These are phyloP conservation scores for Notoglanidium macrostoma DNA, from an alignment of 2,797 vertebrate species.

Conservation along the genomic window DNA sequence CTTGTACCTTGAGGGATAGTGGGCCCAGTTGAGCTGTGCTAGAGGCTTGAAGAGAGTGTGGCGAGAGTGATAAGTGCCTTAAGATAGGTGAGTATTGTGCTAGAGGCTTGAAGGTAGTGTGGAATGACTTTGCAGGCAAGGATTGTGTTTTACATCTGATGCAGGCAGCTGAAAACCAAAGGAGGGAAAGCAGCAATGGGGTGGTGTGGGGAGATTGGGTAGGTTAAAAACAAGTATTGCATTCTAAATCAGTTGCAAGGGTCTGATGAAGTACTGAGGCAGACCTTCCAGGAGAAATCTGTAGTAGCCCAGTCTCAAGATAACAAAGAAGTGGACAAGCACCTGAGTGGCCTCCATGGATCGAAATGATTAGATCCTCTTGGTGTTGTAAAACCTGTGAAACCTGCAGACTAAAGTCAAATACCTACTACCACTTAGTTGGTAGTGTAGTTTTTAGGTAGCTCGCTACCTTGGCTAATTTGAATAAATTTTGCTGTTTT, in stretches of 20 bases:
- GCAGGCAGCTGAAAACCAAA: neutral
- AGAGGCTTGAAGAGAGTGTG: neutral
- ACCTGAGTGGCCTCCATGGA: neutral
- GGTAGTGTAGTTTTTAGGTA: neutral
- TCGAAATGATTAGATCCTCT: neutral
- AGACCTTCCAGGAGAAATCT: neutral
- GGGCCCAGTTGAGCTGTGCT: neutral
- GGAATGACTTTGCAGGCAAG: neutral
- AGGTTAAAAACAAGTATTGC: neutral
- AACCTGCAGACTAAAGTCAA: neutral
- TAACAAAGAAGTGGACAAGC: neutral
- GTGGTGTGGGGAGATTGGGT: neutral
- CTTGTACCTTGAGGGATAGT: neutral
- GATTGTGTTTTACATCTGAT: neutral
- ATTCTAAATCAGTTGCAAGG: neutral
- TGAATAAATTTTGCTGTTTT: neutral
- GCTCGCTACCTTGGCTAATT: too few relatives aligned
- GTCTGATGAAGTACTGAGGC: neutral
- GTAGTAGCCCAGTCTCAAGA: neutral
- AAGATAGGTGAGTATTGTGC: neutral
- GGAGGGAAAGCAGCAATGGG: neutral
- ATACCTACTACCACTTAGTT: neutral
- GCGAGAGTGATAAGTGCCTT: neutral
- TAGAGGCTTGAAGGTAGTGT: too few relatives aligned
- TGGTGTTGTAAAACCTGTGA: neutral